These are phyloP conservation scores for Drosophila littoralis DNA, from an alignment of 1,140 invertebrate genomes.

Conservation along the genomic window DNA sequence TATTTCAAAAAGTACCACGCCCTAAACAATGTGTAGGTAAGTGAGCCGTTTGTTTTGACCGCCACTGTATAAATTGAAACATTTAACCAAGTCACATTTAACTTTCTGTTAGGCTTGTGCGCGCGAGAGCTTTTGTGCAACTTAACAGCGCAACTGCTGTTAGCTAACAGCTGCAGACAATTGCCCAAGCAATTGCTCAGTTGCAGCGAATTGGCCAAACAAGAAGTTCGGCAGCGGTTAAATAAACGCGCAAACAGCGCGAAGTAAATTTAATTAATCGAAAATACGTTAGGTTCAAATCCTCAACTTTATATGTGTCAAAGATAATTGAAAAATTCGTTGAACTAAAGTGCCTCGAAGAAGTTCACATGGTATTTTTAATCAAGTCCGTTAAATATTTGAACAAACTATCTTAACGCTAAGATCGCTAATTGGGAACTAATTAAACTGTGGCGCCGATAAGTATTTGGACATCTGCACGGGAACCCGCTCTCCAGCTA, in stretches of 20 bases:
- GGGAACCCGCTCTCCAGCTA: slow-evolving; percentile 5
- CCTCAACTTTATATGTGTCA: slow-evolving; percentile 5
- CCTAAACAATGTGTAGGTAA: too few species aligned
- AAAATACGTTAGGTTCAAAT: slow-evolving; percentile 38
- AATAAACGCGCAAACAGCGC: slow-evolving; percentile 24
- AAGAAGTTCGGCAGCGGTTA: slow-evolving; percentile 46
- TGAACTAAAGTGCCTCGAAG: too few species aligned
- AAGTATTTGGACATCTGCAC: slow-evolving; percentile 12
- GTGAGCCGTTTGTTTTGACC: too few species aligned
- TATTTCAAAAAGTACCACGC: too few species aligned
- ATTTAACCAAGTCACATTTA: too few species aligned
- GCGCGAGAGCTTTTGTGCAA: neutral
- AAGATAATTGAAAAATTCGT: slow-evolving; percentile 9
- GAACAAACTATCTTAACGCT: neutral
- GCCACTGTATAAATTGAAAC: too few species aligned
- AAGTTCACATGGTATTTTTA: neutral
- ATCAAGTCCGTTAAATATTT: slow-evolving; percentile 20
- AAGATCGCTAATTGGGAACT: neutral
- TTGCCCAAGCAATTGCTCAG: slow-evolving; percentile 19
- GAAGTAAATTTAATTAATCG: slow-evolving; percentile 22
- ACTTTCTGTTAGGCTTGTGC: neutral
- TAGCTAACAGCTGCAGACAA: slow-evolving; percentile 12
- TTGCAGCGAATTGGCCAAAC: slow-evolving; percentile 32
- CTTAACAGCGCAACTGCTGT: slow-evolving; percentile 7
- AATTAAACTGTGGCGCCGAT: neutral